A percentile compares a stretch with the other conserved stretches of the same genome.
Evolutionary conservation across 2,113 vertebrate species (phyloP).

Genomic region (Festucalex cinctus): DNA sequence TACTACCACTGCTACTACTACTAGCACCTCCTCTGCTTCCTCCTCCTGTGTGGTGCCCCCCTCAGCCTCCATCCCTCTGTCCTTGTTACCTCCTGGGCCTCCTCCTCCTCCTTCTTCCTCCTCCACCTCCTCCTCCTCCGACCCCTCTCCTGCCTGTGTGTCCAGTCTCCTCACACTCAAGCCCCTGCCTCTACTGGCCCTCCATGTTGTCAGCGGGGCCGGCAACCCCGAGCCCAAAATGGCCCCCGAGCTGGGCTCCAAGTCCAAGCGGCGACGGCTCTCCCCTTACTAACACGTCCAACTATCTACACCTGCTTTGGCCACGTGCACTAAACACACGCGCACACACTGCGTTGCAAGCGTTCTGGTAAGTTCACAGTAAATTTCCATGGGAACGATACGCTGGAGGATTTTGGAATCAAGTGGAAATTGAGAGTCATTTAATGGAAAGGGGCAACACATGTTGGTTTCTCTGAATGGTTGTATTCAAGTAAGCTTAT

Average conservation of each 20-base stretch:
- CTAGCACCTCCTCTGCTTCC: conserved; percentile 77
- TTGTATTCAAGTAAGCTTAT: no score
- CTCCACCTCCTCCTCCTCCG: conserved; percentile 82
- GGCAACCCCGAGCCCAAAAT: conserved; percentile 73
- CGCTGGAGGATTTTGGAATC: no score
- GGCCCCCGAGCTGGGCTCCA: conserved; percentile 71
- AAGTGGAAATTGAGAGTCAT: not conserved
- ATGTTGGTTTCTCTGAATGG: no score
- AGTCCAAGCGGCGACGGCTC: conserved; percentile 89
- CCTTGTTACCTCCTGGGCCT: conserved; percentile 81
- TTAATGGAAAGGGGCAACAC: not conserved
- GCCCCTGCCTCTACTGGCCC: conserved; percentile 91
- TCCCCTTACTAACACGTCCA: conserved; percentile 84
- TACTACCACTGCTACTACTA: conserved; percentile 58
- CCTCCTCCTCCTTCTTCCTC: conserved; percentile 79
- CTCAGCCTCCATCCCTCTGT: conserved; percentile 78
- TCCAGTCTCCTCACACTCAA: conserved; percentile 91
- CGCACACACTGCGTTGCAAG: conserved; percentile 31
- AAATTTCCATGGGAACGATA: not conserved
- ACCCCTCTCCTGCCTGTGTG: conserved; percentile 89
- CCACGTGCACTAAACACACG: conserved; percentile 42
- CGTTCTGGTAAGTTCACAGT: not conserved
- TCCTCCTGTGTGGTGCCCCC: conserved; percentile 91
- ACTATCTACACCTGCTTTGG: conserved; percentile 58
- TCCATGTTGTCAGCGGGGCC: conserved; percentile 88